These are phyloP conservation scores for Musca vetustissima DNA, from an alignment of 1,140 invertebrate species.

Conservation along the genomic window DNA sequence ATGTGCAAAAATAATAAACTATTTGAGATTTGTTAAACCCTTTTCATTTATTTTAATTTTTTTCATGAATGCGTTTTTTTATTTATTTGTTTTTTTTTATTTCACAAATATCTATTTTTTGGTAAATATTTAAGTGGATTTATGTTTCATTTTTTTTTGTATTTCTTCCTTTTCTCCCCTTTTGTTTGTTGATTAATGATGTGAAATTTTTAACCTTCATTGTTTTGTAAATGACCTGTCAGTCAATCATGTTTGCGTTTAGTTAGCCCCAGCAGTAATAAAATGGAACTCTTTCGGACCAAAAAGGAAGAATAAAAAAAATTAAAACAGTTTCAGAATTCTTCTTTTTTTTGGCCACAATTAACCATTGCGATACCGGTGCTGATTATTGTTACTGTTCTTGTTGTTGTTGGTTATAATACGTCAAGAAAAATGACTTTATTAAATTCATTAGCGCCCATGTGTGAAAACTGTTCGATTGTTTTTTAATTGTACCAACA, in stretches of 20 bases:
- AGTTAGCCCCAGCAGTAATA: conserved; percentile 15
- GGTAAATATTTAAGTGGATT: not conserved
- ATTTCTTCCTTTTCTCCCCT: conserved; percentile 33
- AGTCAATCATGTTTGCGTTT: conserved; percentile 22
- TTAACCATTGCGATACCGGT: too few species aligned
- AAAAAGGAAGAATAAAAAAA: not conserved
- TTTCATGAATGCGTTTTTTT: not conserved
- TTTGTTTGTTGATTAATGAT: conserved; percentile 43
- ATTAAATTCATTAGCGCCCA: conserved; percentile 56
- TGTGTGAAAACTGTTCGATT: conserved; percentile 54
- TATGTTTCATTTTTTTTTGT: not conserved
- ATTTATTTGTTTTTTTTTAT: conserved; percentile 6
- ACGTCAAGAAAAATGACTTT: conserved; percentile 55
- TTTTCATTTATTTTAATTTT: not conserved
- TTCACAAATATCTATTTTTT: not conserved
- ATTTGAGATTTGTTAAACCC: not conserved
- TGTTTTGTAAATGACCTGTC: conserved; percentile 44
- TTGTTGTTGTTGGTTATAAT: conserved; percentile 43
- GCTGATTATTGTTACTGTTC: too few species aligned
- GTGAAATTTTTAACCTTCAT: conserved; percentile 54
- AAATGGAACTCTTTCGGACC: conserved; percentile 5
- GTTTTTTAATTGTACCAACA: conserved; percentile 25
- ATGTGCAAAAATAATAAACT: conserved; percentile 3
- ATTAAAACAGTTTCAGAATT: conserved; percentile 34
- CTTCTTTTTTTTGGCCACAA: conserved; percentile 39